These are phyloP conservation scores for Strix uralensis DNA, from an alignment of 2,113 vertebrate species.

Conservation along the genomic window DNA sequence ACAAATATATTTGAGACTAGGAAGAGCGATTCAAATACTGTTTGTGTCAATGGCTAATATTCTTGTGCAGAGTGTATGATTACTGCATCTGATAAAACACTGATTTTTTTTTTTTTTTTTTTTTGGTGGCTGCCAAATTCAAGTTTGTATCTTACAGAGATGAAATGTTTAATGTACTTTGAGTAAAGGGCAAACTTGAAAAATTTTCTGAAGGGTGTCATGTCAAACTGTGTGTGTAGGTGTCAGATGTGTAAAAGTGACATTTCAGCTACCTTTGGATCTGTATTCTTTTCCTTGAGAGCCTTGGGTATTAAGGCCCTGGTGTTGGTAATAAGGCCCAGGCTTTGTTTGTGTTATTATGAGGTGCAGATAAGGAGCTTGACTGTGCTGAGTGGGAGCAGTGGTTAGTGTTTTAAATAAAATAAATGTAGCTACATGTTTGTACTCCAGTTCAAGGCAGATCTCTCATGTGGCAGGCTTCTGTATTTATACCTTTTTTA, in stretches of 20 bases:
- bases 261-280: fast-evolving
- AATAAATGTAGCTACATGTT: not conserved
- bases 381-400: not conserved
- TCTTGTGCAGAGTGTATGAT: not conserved
- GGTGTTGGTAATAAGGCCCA: not conserved
- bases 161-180: not conserved
- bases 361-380: not conserved
- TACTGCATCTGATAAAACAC: not conserved
- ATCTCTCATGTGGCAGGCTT: not conserved
- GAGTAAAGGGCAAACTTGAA: not conserved
- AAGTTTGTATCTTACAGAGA: fast-evolving
- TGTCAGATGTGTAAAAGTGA: not conserved
- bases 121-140: not conserved
- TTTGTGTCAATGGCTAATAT: not conserved
- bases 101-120: not conserved
- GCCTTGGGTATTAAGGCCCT: fast-evolving
- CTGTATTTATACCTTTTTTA: not conserved
- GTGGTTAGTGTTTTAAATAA: not conserved
- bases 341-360: not conserved
- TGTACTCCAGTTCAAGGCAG: not conserved
- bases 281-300: not conserved
- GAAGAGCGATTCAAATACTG: not conserved
- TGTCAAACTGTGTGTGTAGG: fast-evolving
- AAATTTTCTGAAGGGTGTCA: fast-evolving
- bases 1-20: not conserved